A percentile compares a stretch with the other conserved stretches of the same genome.
These are phyloP conservation scores for Thymallus thymallus DNA, from an alignment of 2,113 vertebrate genomes.

Conservation along the genomic window DNA sequence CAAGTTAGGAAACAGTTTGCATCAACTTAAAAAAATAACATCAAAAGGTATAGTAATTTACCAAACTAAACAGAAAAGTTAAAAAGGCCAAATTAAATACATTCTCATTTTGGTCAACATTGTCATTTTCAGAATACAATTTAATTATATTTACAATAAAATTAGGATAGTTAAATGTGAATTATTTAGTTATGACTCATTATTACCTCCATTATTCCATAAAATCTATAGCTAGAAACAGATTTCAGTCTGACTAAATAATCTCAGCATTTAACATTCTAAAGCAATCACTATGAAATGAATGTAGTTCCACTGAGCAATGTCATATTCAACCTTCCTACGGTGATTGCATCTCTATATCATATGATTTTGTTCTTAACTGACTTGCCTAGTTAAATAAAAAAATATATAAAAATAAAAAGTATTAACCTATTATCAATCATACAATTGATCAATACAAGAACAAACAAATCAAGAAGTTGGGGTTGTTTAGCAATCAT, in stretches of 20 bases:
- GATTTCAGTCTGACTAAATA: background rate
- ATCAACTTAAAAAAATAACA: slow-evolving; percentile 24
- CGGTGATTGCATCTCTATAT: too few relatives aligned
- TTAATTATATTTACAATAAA: slow-evolving; percentile 40
- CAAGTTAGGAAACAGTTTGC: slow-evolving; percentile 25
- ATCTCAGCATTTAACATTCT: slow-evolving; percentile 10
- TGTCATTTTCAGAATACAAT: background rate
- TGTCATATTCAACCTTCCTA: background rate
- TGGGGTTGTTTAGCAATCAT: background rate
- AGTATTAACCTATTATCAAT: too few relatives aligned
- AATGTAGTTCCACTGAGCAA: background rate
- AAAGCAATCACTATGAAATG: background rate
- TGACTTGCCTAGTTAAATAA: too few relatives aligned
- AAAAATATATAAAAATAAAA: too few relatives aligned
- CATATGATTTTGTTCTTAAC: too few relatives aligned
- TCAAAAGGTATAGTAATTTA: slow-evolving; percentile 19
- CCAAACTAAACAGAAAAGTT: slow-evolving; percentile 21
- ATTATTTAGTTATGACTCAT: background rate
- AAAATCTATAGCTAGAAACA: background rate
- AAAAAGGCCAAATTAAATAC: slow-evolving; percentile 12
- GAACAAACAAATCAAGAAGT: background rate
- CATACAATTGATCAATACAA: background rate
- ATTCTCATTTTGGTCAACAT: background rate
- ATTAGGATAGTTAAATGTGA: slow-evolving; percentile 1
- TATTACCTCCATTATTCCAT: background rate